A percentile compares a stretch with the other conserved stretches of the same genome.
Evolutionary conservation across 2,113 vertebrate species (phyloP).

Genomic region (Larimichthys crocea): DNA sequence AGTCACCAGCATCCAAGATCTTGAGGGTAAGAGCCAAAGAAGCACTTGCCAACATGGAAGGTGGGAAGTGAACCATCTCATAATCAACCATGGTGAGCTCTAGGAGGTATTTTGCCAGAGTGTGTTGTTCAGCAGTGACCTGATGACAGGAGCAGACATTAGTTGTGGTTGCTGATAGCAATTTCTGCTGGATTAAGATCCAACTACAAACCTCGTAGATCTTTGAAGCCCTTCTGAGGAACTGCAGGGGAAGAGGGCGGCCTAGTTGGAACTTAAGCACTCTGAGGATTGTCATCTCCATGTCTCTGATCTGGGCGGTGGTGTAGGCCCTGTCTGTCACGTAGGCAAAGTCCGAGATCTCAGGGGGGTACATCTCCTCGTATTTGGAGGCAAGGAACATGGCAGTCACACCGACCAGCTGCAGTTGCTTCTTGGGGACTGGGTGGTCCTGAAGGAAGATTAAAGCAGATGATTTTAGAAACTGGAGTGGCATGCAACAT

Average conservation of each 20-base stretch:
- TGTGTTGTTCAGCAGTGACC: slow-evolving; percentile 86
- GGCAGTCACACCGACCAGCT: slow-evolving; percentile 89
- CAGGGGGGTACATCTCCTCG: slow-evolving; percentile 86
- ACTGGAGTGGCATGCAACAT: background rate
- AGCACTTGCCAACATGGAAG: slow-evolving; percentile 87
- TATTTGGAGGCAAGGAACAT: slow-evolving; percentile 94
- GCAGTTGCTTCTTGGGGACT: slow-evolving; percentile 86
- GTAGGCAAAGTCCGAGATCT: slow-evolving; percentile 85
- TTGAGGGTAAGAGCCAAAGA: slow-evolving; percentile 88
- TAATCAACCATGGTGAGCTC: slow-evolving; percentile 91
- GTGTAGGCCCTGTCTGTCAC: slow-evolving; percentile 86
- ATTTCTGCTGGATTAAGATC: background rate
- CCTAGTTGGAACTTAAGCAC: slow-evolving; percentile 86
- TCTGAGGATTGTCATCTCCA: slow-evolving; percentile 88
- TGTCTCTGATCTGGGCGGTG: slow-evolving; percentile 85
- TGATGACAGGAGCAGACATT: slow-evolving; percentile 42
- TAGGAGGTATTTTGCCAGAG: slow-evolving; percentile 89
- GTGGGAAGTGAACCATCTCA: slow-evolving; percentile 88
- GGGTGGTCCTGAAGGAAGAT: slow-evolving; percentile 79
- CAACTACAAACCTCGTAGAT: slow-evolving; percentile 83
- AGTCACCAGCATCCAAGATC: slow-evolving; percentile 83
- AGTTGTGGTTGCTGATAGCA: rapidly evolving
- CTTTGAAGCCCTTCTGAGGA: slow-evolving; percentile 87
- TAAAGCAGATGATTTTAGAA: background rate
- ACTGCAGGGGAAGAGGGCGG: slow-evolving; percentile 86